phyloP scores from a whole-genome alignment of 2,113 vertebrate species.

The Nycticorax nycticorax region DNA sequence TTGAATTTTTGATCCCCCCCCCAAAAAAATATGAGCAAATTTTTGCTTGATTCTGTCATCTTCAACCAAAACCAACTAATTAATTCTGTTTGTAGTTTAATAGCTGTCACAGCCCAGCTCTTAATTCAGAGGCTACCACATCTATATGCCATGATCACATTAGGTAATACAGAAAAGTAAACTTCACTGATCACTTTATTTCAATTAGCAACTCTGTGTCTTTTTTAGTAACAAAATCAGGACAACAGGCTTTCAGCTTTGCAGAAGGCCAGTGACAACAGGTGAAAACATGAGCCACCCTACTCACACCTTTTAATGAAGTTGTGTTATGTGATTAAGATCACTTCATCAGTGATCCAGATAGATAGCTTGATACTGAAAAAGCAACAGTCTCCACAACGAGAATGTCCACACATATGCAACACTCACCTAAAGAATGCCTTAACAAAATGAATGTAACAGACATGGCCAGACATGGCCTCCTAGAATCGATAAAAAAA shows the following conservation, averaged over 20 bases:
- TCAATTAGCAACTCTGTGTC: background rate
- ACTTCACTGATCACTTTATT: background rate
- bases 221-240: background rate
- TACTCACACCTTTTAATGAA: background rate
- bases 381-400: background rate
- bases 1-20: background rate
- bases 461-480: background rate
- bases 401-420: fast-evolving
- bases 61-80: background rate
- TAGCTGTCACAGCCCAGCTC: background rate
- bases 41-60: background rate
- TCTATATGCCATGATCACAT: background rate
- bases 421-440: background rate
- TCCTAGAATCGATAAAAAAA: background rate
- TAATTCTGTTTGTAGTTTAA: background rate
- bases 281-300: background rate
- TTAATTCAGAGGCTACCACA: background rate
- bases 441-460: background rate
- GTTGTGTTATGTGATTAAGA: background rate
- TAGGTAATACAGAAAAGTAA: background rate
- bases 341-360: background rate
- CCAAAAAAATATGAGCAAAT: background rate
- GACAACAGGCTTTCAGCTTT: background rate
- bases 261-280: background rate
- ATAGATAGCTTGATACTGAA: background rate